Conservation (phyloP, 2,113 vertebrate species). For the Ondatra zibethicus region DNA sequence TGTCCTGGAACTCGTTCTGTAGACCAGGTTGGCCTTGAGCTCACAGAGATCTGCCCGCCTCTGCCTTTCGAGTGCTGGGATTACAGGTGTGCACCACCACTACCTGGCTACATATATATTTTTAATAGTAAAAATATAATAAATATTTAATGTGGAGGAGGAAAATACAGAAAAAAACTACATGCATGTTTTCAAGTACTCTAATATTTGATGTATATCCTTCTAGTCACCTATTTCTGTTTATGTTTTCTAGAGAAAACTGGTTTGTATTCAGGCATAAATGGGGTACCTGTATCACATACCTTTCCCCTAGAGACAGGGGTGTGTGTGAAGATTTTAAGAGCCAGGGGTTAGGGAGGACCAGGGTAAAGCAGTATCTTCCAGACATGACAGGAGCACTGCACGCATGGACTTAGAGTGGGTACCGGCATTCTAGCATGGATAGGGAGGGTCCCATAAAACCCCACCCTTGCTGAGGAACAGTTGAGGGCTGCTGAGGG, state of each 20-base stretch:
- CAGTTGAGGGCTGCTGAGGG: neutral
- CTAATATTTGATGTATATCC: conserved; percentile 12
- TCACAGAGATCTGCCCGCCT: no score
- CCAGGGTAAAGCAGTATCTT: neutral
- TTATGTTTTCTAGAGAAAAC: conserved; percentile 32
- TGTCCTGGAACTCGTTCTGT: no score
- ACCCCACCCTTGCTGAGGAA: neutral
- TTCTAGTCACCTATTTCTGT: neutral
- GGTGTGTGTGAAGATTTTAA: neutral
- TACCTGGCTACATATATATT: neutral
- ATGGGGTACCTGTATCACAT: neutral
- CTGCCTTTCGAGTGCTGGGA: no score
- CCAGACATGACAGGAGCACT: neutral
- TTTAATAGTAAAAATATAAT: conserved; percentile 32
- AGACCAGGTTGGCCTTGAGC: no score
- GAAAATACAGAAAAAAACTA: conserved; percentile 43
- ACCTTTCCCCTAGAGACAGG: neutral
- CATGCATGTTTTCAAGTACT: conserved; percentile 3
- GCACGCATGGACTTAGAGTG: neutral
- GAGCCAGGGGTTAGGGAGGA: neutral
- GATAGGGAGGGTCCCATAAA: neutral
- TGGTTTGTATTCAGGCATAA: neutral
- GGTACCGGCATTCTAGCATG: neutral
- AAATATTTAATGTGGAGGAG: neutral
- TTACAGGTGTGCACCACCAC: no score